phyloP scores from a whole-genome alignment of 2,888 invertebrate species.

The Melinaea menophilus region DNA sequence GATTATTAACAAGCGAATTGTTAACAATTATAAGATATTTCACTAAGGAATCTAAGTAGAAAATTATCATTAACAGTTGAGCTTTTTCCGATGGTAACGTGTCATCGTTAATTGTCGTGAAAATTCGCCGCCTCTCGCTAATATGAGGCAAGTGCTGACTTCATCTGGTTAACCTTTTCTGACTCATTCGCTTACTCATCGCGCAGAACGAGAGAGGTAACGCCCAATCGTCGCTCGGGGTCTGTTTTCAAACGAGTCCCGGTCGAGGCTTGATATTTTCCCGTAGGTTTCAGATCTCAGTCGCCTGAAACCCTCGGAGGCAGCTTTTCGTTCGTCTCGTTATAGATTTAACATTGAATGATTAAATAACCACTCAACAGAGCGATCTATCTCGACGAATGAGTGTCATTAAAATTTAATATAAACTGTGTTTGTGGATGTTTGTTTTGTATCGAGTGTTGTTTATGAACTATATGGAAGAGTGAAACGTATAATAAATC shows the following conservation, averaged over 20 bases:
- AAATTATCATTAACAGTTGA: slow-evolving; percentile 68
- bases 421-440: slow-evolving; percentile 32
- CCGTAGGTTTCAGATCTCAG: slow-evolving; percentile 68
- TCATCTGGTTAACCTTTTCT: slow-evolving; percentile 45
- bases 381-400: slow-evolving; percentile 30
- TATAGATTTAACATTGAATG: slow-evolving; percentile 55
- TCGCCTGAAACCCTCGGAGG: slow-evolving; percentile 53
- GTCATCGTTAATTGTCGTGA: slow-evolving; percentile 49
- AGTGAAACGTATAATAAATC: slow-evolving; percentile 31
- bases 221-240: slow-evolving; percentile 34
- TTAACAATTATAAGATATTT: slow-evolving; percentile 6
- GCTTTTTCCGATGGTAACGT: slow-evolving; percentile 56
- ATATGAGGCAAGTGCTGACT: slow-evolving; percentile 31
- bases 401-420: slow-evolving; percentile 38
- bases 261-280: slow-evolving; percentile 71
- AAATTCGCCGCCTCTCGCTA: slow-evolving; percentile 34
- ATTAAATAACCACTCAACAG: slow-evolving; percentile 61
- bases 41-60: slow-evolving; percentile 33
- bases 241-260: slow-evolving; percentile 62
- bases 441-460: slow-evolving; percentile 30
- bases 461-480: slow-evolving; percentile 28
- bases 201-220: slow-evolving; percentile 47
- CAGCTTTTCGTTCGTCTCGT: slow-evolving; percentile 35
- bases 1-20: not conserved
- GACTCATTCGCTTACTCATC: slow-evolving; percentile 52